Conservation (phyloP, 2,797 vertebrate genomes). For the Sebastes matsubarae region DNA sequence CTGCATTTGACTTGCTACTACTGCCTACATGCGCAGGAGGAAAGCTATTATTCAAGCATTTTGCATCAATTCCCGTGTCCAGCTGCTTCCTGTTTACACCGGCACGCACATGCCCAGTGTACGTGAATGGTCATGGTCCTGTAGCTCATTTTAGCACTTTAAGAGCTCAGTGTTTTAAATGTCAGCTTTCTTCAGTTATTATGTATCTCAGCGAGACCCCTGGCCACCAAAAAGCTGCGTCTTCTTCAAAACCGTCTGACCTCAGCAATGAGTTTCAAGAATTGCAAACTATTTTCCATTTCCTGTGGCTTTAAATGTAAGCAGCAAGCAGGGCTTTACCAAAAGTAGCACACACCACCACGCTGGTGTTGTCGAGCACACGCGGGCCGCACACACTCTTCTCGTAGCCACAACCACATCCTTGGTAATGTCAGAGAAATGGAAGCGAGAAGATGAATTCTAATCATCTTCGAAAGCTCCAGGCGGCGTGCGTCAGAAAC, state of each 20-base stretch:
- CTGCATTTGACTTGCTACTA: too few species aligned
- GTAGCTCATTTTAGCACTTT: background rate
- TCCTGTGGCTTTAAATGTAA: conserved; percentile 79
- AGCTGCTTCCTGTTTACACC: too few species aligned
- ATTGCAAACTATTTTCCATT: conserved; percentile 78
- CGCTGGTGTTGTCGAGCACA: background rate
- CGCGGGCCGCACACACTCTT: background rate
- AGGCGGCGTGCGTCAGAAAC: conserved; percentile 37
- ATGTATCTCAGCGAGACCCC: background rate
- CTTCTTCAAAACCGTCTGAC: conserved; percentile 53
- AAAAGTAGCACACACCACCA: conserved; percentile 60
- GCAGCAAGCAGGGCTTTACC: conserved; percentile 41
- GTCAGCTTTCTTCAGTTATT: background rate
- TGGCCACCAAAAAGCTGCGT: conserved; percentile 7
- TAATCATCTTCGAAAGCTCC: conserved; percentile 47
- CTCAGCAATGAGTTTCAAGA: conserved; percentile 56
- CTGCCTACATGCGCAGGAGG: too few species aligned
- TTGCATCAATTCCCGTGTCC: too few species aligned
- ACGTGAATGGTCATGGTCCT: too few species aligned
- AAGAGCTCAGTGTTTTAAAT: background rate
- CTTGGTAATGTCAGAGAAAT: conserved; percentile 64
- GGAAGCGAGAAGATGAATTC: conserved; percentile 35
- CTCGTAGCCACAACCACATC: conserved; percentile 78
- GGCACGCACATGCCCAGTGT: too few species aligned
- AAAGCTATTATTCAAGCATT: too few species aligned